These are phyloP conservation scores for Pycnonotus jocosus DNA, from an alignment of 2,113 vertebrate species.

Conservation along the genomic window DNA sequence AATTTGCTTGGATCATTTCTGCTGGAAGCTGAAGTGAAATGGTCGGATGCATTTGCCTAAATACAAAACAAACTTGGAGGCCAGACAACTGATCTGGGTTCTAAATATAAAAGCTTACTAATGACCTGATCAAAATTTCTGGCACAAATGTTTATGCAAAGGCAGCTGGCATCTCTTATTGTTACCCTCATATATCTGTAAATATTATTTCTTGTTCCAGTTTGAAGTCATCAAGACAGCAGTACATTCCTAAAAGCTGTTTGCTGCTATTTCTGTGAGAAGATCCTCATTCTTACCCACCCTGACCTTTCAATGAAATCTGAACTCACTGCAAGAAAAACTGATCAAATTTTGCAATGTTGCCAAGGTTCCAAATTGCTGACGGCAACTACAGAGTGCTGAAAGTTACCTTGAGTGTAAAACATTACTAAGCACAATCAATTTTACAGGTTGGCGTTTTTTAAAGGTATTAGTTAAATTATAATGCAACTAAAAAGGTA, in stretches of 20 bases:
- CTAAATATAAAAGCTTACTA: slow-evolving; percentile 51
- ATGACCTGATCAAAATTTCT: slow-evolving; percentile 8
- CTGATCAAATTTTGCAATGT: slow-evolving; percentile 33
- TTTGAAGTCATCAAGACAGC: background rate
- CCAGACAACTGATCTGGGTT: slow-evolving; percentile 25
- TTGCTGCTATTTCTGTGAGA: background rate
- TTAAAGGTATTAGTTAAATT: background rate
- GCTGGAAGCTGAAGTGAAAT: background rate
- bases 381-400: background rate
- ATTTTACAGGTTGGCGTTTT: accelerated
- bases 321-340: slow-evolving; percentile 33
- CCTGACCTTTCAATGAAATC: slow-evolving; percentile 24
- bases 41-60: background rate
- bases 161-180: background rate
- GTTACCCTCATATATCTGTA: background rate
- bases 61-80: slow-evolving; percentile 19
- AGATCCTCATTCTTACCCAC: slow-evolving; percentile 2
- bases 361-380: slow-evolving; percentile 29
- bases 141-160: background rate
- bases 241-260: background rate
- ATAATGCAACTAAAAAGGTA: background rate
- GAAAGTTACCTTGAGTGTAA: background rate
- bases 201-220: background rate
- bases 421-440: background rate
- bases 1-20: background rate